These are phyloP conservation scores for Scaptomyza graminum DNA, from an alignment of 1,140 invertebrate species.

Conservation along the genomic window DNA sequence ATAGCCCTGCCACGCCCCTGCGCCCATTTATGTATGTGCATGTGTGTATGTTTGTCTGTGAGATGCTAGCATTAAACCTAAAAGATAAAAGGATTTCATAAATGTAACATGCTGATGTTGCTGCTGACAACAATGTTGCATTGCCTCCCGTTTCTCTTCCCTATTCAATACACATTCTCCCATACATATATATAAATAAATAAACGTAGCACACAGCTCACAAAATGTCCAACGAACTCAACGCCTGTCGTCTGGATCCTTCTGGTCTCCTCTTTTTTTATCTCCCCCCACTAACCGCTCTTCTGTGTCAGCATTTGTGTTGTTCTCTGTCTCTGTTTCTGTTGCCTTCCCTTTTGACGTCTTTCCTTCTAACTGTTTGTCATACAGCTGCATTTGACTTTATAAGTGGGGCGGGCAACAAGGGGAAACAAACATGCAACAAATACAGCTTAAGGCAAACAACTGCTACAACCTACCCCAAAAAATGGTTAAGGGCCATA, in stretches of 20 bases:
- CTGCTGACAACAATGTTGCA: conserved; percentile 75
- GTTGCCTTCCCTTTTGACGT: conserved; percentile 2
- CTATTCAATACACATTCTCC: conserved; percentile 6
- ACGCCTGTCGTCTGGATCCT: conserved; percentile 53
- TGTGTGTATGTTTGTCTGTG: too few species aligned
- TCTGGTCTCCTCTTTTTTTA: too few species aligned
- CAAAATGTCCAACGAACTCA: conserved; percentile 66
- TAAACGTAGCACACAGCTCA: conserved; percentile 63
- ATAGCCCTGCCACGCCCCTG: conserved; percentile 38
- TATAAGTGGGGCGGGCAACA: conserved; percentile 9
- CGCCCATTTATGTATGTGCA: conserved; percentile 29
- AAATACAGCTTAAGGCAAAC: conserved; percentile 45
- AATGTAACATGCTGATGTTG: conserved; percentile 77
- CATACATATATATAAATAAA: conserved; percentile 64
- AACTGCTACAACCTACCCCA: conserved; percentile 2
- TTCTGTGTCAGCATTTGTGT: background rate
- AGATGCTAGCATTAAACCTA: conserved; percentile 60
- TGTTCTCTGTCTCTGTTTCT: conserved; percentile 5
- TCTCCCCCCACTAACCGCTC: too few species aligned
- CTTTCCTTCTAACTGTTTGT: conserved; percentile 46
- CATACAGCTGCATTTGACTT: conserved; percentile 55
- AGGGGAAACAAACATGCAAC: conserved; percentile 25
- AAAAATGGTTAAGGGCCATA: background rate
- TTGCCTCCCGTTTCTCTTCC: conserved; percentile 33
- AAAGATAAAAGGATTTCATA: conserved; percentile 80